phyloP scores from a whole-genome alignment of 2,888 invertebrate species.

The Miltochrista miniata region DNA sequence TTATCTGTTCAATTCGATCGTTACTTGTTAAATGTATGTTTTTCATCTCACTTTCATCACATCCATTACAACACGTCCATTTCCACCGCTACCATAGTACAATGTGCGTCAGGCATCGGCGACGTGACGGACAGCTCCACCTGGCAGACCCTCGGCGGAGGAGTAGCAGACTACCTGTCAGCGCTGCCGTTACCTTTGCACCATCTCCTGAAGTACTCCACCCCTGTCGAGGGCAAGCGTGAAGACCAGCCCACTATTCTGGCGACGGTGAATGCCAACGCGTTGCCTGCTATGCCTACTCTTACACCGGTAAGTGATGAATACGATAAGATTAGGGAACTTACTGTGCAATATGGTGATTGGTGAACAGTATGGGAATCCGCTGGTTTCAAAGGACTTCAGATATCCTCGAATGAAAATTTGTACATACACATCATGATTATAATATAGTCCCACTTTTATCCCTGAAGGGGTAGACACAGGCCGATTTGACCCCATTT shows the following conservation, averaged over 20 bases:
- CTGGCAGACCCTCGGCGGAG: slow-evolving; percentile 90
- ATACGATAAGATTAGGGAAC: neutral
- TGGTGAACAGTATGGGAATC: too few relatives aligned
- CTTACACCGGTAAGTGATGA: slow-evolving; percentile 47
- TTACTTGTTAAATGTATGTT: neutral
- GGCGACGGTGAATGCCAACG: slow-evolving; percentile 67
- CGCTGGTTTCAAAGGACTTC: too few relatives aligned
- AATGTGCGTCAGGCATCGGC: slow-evolving; percentile 64
- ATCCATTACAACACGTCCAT: neutral
- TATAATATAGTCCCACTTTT: too few relatives aligned
- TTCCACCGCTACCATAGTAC: slow-evolving; percentile 22
- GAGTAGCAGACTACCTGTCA: slow-evolving; percentile 93
- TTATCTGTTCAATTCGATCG: too few relatives aligned
- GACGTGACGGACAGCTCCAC: slow-evolving; percentile 79
- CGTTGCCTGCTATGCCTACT: slow-evolving; percentile 54
- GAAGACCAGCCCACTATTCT: slow-evolving; percentile 83
- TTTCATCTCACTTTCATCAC: slow-evolving; percentile 8
- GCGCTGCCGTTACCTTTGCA: slow-evolving; percentile 92
- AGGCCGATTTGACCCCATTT: too few relatives aligned
- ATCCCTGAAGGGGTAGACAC: too few relatives aligned
- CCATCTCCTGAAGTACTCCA: slow-evolving; percentile 92
- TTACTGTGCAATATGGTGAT: too few relatives aligned
- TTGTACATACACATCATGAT: too few relatives aligned
- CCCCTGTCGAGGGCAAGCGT: slow-evolving; percentile 89
- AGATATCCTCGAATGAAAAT: too few relatives aligned